Evolutionary conservation across 2,888 invertebrate species (phyloP).

Genomic region (Drosophila meridionalis): DNA sequence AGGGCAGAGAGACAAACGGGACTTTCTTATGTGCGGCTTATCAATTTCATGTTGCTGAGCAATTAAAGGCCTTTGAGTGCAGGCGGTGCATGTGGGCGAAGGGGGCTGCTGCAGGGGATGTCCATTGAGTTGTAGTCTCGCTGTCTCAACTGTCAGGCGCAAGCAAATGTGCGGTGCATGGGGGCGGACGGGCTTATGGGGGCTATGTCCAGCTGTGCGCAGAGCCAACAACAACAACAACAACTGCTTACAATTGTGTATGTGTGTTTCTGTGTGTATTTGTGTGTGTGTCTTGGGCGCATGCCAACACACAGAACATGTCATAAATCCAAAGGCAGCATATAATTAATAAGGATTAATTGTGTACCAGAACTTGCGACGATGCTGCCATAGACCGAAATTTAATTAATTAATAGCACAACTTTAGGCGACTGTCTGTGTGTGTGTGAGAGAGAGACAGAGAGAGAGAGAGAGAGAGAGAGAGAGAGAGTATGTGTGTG

Average conservation of each 20-base stretch:
- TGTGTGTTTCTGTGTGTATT: not conserved
- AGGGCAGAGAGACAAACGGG: not conserved
- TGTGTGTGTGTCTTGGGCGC: slow-evolving; percentile 54
- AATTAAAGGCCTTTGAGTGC: slow-evolving; percentile 60
- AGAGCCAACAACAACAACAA: slow-evolving; percentile 21
- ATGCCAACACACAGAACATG: slow-evolving; percentile 73
- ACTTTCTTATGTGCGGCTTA: slow-evolving; percentile 24
- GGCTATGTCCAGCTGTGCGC: slow-evolving; percentile 37
- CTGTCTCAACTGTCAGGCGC: slow-evolving; percentile 66
- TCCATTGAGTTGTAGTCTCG: slow-evolving; percentile 56
- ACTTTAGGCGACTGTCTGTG: slow-evolving; percentile 47
- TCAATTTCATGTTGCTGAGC: slow-evolving; percentile 38
- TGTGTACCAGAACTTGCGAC: slow-evolving; percentile 72
- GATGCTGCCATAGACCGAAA: slow-evolving; percentile 63
- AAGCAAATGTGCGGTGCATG: slow-evolving; percentile 27
- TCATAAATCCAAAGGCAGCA: slow-evolving; percentile 76
- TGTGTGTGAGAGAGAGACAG: not conserved
- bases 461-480: too few relatives aligned
- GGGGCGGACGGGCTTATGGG: not conserved
- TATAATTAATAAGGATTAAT: slow-evolving; percentile 82
- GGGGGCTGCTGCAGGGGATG: not conserved
- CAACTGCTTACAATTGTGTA: slow-evolving; percentile 51
- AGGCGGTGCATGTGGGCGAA: not conserved
- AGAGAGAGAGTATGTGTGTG: not conserved
- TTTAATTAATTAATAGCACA: slow-evolving; percentile 80